A percentile compares a stretch with the other conserved stretches of the same genome.
Conservation (phyloP, 2,113 vertebrate genomes). For the Passer montanus region DNA sequence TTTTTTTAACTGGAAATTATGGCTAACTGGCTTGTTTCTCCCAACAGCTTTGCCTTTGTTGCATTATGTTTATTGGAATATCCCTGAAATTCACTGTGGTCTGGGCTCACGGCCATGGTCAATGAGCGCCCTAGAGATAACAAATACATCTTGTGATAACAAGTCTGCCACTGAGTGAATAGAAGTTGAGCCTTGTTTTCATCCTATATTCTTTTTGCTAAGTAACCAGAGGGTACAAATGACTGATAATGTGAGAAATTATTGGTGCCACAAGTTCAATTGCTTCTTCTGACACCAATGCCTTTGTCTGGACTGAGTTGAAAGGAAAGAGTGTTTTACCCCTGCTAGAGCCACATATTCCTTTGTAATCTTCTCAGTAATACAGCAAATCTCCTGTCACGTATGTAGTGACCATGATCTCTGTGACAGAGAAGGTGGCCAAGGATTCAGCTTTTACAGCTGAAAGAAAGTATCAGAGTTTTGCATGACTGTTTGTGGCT, state of each 20-base stretch:
- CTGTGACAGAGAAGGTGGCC: rapidly evolving
- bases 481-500: not conserved
- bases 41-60: not conserved
- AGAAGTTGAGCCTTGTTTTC: not conserved
- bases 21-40: not conserved
- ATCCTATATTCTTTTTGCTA: not conserved
- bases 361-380: not conserved
- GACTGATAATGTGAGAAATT: not conserved
- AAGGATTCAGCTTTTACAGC: not conserved
- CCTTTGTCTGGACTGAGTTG: not conserved
- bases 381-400: not conserved
- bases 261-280: not conserved
- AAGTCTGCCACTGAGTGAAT: not conserved
- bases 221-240: not conserved
- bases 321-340: not conserved
- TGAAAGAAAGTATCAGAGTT: not conserved
- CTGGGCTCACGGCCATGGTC: not conserved
- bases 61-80: not conserved
- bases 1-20: not conserved
- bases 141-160: not conserved
- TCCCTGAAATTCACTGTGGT: not conserved
- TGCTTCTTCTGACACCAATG: not conserved
- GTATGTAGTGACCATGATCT: not conserved
- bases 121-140: not conserved
- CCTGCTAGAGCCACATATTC: not conserved